Evolutionary conservation across 2,797 vertebrate genomes (phyloP).

Genomic region (Amblyraja radiata): DNA sequence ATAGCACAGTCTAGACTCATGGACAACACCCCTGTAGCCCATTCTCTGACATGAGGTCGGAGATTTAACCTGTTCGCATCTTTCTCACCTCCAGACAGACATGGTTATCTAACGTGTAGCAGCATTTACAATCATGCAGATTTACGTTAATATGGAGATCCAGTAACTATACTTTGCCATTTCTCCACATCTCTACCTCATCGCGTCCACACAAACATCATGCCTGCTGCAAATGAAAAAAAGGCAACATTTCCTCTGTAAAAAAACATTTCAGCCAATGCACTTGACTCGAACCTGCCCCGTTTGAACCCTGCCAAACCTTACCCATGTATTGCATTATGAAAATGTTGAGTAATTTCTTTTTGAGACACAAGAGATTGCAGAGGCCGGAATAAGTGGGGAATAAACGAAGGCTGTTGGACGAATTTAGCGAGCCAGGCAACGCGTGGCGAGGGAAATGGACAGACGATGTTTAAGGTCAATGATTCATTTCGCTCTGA

Average conservation of each 20-base stretch:
- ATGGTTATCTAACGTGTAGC: not conserved
- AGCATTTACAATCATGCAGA: not conserved
- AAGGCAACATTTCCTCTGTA: not conserved
- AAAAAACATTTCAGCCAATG: not conserved
- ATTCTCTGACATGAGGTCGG: not conserved
- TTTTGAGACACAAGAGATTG: no score
- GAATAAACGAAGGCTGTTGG: no score
- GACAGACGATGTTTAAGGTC: no score
- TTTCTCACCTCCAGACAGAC: not conserved
- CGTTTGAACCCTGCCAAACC: not conserved
- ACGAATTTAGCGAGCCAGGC: no score
- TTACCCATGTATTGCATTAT: no score
- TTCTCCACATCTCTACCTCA: not conserved
- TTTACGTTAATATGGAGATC: not conserved
- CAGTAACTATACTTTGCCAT: not conserved
- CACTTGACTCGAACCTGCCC: not conserved
- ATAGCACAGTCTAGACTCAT: not conserved
- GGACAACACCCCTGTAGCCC: not conserved
- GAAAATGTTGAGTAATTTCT: not conserved
- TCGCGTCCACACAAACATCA: not conserved
- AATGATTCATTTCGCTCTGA: no score
- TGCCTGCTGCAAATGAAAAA: not conserved
- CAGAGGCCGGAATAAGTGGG: no score
- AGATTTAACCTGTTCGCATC: not conserved
- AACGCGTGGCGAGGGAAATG: no score